Conservation (phyloP, 2,888 invertebrate species). For the Drosophila anceps region DNA sequence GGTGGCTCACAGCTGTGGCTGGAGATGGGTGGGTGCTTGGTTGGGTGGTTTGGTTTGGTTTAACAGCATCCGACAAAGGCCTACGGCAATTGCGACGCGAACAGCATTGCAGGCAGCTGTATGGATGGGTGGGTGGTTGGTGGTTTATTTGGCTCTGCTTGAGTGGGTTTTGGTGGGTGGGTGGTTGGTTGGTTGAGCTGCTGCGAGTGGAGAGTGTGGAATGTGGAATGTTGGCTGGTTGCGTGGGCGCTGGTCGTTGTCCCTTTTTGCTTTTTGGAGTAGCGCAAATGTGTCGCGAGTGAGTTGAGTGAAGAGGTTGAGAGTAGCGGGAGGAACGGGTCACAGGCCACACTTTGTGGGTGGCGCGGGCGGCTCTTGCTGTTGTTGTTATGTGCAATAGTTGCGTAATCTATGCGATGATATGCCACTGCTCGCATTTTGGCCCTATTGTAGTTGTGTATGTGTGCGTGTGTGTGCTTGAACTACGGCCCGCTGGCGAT, state of each 20-base stretch:
- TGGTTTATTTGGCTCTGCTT: conserved; percentile 48
- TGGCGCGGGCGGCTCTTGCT: conserved; percentile 6
- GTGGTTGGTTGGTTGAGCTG: background rate
- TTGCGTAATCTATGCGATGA: conserved; percentile 78
- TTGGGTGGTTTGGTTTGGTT: conserved; percentile 1
- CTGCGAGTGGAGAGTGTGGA: background rate
- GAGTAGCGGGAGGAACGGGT: background rate
- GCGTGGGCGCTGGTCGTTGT: conserved; percentile 38
- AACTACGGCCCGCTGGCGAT: conserved; percentile 54
- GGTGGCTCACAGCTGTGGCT: background rate
- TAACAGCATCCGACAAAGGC: conserved; percentile 55
- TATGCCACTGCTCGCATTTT: conserved; percentile 62
- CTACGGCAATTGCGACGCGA: conserved; percentile 43
- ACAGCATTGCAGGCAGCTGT: conserved; percentile 47
- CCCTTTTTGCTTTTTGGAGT: conserved; percentile 65
- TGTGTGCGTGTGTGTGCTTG: conserved; percentile 33
- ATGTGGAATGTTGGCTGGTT: conserved; percentile 13
- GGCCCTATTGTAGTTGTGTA: conserved; percentile 47
- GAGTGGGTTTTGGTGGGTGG: conserved; percentile 54
- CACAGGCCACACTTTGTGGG: conserved; percentile 25
- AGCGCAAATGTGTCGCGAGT: conserved; percentile 72
- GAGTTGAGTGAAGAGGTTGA: conserved; percentile 1
- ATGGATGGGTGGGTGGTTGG: conserved; percentile 10
- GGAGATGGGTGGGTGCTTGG: background rate
- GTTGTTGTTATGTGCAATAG: conserved; percentile 54